Evolutionary conservation across 1,140 invertebrate species (phyloP).

Genomic region (Camponotus pennsylvanicus): DNA sequence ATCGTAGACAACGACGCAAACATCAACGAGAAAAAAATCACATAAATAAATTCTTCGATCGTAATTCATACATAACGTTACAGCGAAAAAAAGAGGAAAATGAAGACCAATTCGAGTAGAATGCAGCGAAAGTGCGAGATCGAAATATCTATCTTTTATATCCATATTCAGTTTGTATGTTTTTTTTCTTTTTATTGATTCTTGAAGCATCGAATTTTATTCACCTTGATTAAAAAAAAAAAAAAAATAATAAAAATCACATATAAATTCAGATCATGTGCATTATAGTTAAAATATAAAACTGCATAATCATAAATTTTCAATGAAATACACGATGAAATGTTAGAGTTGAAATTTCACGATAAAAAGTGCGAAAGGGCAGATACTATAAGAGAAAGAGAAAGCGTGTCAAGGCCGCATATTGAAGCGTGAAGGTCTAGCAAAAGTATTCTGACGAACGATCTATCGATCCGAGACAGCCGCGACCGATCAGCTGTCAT

Average conservation of each 20-base stretch:
- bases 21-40: not conserved
- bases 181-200: not conserved
- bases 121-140: not conserved
- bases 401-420: conserved; percentile 80
- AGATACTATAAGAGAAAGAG: conserved; percentile 58
- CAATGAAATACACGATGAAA: not conserved
- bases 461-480: conserved; percentile 2
- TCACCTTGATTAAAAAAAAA: not conserved
- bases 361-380: conserved; percentile 44
- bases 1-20: not conserved
- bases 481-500: not conserved
- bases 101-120: not conserved
- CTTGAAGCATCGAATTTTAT: not conserved
- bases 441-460: conserved; percentile 54
- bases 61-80: not conserved
- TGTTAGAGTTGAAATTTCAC: not conserved
- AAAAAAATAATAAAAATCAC: conserved; percentile 7
- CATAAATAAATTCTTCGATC: not conserved
- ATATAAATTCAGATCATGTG: not conserved
- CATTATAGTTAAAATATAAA: not conserved
- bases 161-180: not conserved
- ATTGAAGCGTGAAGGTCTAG: conserved; percentile 69
- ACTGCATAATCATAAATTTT: not conserved
- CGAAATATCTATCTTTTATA: not conserved
- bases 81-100: not conserved